A percentile compares a stretch with the other conserved stretches of the same genome.
Conservation (phyloP, 2,797 vertebrate genomes). For the Artibeus lituratus region DNA sequence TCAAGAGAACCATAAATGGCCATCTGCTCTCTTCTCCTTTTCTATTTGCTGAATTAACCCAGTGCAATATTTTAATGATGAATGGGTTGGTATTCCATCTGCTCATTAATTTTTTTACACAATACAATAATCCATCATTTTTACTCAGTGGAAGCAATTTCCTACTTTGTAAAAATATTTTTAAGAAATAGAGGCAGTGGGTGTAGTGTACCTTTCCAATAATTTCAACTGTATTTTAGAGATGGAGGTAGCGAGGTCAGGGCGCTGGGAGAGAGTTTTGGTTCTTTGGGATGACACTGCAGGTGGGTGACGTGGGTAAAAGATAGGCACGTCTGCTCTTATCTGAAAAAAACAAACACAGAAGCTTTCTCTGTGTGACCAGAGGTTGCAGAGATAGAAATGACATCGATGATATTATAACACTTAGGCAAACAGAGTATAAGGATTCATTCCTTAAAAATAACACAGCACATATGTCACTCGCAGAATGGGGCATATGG, state of each 20-base stretch:
- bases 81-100: slow-evolving; percentile 78
- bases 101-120: slow-evolving; percentile 72
- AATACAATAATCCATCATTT: slow-evolving; percentile 52
- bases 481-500: neutral
- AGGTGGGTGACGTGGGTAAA: neutral
- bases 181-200: slow-evolving; percentile 33
- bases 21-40: slow-evolving; percentile 81
- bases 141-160: slow-evolving; percentile 73
- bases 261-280: neutral
- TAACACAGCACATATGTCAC: neutral
- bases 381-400: neutral
- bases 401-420: neutral
- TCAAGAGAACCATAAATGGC: slow-evolving; percentile 79
- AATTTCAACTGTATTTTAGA: slow-evolving; percentile 41
- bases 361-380: neutral
- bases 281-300: neutral
- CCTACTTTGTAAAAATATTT: slow-evolving; percentile 64
- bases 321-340: neutral
- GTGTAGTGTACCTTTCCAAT: slow-evolving; percentile 49
- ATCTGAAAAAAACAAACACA: neutral
- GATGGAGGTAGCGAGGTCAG: neutral
- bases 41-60: slow-evolving; percentile 82
- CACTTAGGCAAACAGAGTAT: neutral
- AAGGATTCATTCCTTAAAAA: slow-evolving; percentile 27
- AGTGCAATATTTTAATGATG: slow-evolving; percentile 82